Conservation (phyloP, 1,140 invertebrate genomes). For the Nasonia giraulti region DNA sequence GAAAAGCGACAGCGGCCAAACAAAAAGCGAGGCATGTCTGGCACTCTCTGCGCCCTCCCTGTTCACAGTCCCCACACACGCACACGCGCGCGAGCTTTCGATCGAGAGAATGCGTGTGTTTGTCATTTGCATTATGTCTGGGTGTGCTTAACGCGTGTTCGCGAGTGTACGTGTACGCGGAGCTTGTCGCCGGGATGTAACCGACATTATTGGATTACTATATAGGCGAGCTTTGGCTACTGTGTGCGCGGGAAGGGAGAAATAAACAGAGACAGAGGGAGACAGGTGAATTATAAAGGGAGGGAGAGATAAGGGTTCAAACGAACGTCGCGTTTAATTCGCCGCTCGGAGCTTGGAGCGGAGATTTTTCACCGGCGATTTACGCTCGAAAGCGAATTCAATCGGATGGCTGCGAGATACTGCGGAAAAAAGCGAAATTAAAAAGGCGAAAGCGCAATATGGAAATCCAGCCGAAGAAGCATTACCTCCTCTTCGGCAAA, state of each 20-base stretch:
- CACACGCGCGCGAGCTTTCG: not conserved
- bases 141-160: constrained; percentile 10
- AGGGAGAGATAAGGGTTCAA: not conserved
- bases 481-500: not conserved
- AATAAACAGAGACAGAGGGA: constrained; percentile 38
- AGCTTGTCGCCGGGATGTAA: constrained; percentile 42
- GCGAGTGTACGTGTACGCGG: constrained; percentile 8
- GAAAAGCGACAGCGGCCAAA: not conserved
- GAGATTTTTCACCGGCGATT: not conserved
- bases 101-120: constrained; percentile 1
- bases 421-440: not conserved
- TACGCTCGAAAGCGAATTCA: too few species aligned
- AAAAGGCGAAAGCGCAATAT: not conserved
- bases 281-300: constrained; percentile 32
- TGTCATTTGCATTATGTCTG: constrained; percentile 46
- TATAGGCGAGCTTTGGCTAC: not conserved
- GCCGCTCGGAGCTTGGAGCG: too few species aligned
- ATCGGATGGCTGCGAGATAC: too few species aligned
- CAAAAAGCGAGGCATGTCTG: not conserved
- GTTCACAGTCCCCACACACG: too few species aligned
- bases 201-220: constrained; percentile 50
- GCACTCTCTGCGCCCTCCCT: not conserved
- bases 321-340: not conserved
- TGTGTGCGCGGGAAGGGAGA: not conserved
- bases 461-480: not conserved